Conservation (phyloP, 2,888 invertebrate genomes). For the Acleris literana region DNA sequence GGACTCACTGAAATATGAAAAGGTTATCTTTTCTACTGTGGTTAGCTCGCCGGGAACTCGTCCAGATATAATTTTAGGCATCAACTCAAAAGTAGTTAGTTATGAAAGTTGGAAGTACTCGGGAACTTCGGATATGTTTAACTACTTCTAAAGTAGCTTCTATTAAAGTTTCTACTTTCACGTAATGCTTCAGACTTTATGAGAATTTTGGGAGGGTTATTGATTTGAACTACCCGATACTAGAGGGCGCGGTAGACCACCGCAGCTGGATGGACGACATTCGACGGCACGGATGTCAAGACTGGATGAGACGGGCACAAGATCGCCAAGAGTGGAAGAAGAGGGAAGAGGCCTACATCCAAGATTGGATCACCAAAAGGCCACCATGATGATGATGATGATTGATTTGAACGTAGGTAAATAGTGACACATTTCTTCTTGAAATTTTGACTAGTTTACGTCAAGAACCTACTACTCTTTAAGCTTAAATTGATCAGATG, state of each 20-base stretch:
- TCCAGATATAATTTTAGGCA: conserved; percentile 32
- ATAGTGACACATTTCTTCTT: background rate
- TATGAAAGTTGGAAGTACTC: conserved; percentile 23
- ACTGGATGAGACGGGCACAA: too few relatives aligned
- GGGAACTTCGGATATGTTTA: conserved; percentile 26
- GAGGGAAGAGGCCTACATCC: too few relatives aligned
- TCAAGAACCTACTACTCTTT: background rate
- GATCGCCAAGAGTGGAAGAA: too few relatives aligned
- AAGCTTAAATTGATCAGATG: background rate
- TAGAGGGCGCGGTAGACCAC: too few relatives aligned
- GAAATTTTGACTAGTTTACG: background rate
- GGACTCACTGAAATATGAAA: too few relatives aligned
- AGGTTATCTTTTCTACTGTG: too few relatives aligned
- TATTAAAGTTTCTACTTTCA: conserved; percentile 26
- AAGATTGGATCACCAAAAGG: too few relatives aligned
- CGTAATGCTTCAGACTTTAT: conserved; percentile 5
- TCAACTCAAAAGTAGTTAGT: conserved; percentile 33
- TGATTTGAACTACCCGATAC: conserved; percentile 19
- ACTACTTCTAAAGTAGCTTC: conserved; percentile 25
- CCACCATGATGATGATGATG: too few relatives aligned
- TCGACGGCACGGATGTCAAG: too few relatives aligned
- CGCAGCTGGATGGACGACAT: too few relatives aligned
- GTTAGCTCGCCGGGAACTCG: too few relatives aligned
- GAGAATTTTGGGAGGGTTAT: conserved; percentile 14
- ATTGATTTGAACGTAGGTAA: conserved; percentile 18